phyloP scores from a whole-genome alignment of 2,797 vertebrate species.

The Oophaga sylvatica region DNA sequence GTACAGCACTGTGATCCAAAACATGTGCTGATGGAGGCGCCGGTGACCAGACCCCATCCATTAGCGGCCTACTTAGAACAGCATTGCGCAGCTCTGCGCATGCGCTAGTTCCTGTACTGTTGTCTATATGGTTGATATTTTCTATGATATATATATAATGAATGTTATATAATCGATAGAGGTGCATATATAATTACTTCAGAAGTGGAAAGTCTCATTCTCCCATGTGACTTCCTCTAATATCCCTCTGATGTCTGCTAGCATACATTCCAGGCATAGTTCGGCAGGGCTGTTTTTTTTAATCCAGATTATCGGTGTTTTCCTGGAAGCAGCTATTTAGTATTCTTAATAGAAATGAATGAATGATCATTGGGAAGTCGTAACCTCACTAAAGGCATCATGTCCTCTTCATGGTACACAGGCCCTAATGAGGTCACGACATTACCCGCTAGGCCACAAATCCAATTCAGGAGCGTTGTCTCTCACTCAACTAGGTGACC shows the following conservation, averaged over 20 bases:
- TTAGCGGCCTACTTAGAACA: too few species aligned
- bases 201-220: not conserved
- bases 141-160: not conserved
- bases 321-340: not conserved
- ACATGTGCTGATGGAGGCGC: too few species aligned
- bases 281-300: not conserved
- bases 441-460: too few species aligned
- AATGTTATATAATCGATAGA: not conserved
- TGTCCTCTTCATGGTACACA: not conserved
- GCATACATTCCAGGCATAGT: constrained; percentile 6
- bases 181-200: not conserved
- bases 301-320: constrained; percentile 3
- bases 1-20: too few species aligned
- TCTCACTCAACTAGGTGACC: too few species aligned
- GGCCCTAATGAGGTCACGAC: too few species aligned
- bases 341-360: not conserved
- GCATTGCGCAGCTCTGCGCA: too few species aligned
- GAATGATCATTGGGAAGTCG: not conserved
- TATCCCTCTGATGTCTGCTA: not conserved
- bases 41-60: too few species aligned
- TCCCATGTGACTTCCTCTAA: not conserved
- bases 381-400: not conserved
- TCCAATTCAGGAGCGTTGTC: too few species aligned
- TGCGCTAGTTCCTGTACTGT: too few species aligned
- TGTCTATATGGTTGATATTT: too few species aligned